These are phyloP conservation scores for Pteropus alecto DNA, from an alignment of 2,113 vertebrate genomes.

Conservation along the genomic window DNA sequence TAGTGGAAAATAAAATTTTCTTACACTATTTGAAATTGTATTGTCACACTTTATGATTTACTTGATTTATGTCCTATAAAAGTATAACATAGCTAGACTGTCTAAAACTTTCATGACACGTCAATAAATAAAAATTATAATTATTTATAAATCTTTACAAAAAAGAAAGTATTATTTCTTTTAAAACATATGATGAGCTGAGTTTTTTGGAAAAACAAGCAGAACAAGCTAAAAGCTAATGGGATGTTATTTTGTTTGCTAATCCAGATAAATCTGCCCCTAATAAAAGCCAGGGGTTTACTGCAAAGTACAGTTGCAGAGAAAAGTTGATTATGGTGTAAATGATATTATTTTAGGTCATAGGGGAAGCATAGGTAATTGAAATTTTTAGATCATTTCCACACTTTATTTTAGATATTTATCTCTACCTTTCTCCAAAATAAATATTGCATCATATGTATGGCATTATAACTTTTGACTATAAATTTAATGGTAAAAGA, in stretches of 20 bases:
- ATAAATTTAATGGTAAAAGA: neutral
- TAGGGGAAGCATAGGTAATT: neutral
- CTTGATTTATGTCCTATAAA: slow-evolving; percentile 37
- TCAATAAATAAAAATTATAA: slow-evolving; percentile 70
- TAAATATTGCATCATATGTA: neutral
- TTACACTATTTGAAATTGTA: slow-evolving; percentile 38
- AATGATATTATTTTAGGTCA: neutral
- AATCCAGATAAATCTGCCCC: neutral
- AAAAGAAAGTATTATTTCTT: neutral
- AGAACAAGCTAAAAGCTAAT: slow-evolving; percentile 28
- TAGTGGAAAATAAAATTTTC: neutral
- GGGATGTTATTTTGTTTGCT: slow-evolving; percentile 21
- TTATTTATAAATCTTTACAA: slow-evolving; percentile 21
- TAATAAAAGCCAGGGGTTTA: neutral
- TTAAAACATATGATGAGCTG: slow-evolving; percentile 44
- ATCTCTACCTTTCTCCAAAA: neutral
- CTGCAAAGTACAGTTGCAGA: neutral
- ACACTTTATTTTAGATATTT: neutral
- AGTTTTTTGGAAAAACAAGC: slow-evolving; percentile 35
- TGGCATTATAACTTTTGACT: neutral
- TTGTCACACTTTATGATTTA: slow-evolving; percentile 34
- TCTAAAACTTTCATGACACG: slow-evolving; percentile 42
- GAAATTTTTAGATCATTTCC: neutral
- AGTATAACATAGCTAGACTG: neutral
- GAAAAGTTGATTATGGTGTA: neutral